Evolutionary conservation across 2,113 vertebrate genomes (phyloP), one percentile per base, ranked within the genome.

Genomic region (Hoplias malabaricus): DNA sequence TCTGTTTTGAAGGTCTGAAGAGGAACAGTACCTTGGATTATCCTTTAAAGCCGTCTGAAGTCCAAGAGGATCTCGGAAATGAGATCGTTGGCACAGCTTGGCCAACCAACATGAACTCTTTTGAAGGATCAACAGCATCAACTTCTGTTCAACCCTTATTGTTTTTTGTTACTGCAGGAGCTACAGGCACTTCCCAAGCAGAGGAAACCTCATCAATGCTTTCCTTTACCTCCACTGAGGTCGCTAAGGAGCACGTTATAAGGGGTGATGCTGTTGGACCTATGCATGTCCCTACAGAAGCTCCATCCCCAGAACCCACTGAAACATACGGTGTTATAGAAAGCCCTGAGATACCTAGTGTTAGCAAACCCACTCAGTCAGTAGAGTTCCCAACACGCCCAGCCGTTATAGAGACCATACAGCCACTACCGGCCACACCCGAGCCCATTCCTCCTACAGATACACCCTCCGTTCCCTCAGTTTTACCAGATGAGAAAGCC

Each of bases 21-120:
- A 69, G 54, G 48, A 77, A n/a, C 43, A 57, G 34, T 48, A 48
- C 73, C 48, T 53, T 73, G 63, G 69, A 77, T 36, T 77, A 72
- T 43, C 11, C 31, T 65, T 80, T 16, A 76, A 68, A 79, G 23
- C n/a, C 21, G 16, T 14, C 48, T 21, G 77, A 80, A 73, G 69
- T 75, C 66, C 43, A 63, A 71, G 53, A 73, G 38, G 68, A 81
- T 34, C 77, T 80, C n/a, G 59, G 83, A 73, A 70, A 71, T 67
- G 25, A 75, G 46, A 73, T 72, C 73, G 29, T 66, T 68, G 12
- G 46, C 27, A 67, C 69, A 48, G 31, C 29, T 59, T n/a, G 29
- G 34, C 48, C 66, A 75, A 23, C 25, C 48, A 75, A 70, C 38
- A 31, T 77, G 19, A 57, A 82, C 25, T 73, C 78, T 57, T 71